These are phyloP conservation scores for Xanthorhoe spadicearia DNA, from an alignment of 2,888 invertebrate genomes.

Conservation along the genomic window DNA sequence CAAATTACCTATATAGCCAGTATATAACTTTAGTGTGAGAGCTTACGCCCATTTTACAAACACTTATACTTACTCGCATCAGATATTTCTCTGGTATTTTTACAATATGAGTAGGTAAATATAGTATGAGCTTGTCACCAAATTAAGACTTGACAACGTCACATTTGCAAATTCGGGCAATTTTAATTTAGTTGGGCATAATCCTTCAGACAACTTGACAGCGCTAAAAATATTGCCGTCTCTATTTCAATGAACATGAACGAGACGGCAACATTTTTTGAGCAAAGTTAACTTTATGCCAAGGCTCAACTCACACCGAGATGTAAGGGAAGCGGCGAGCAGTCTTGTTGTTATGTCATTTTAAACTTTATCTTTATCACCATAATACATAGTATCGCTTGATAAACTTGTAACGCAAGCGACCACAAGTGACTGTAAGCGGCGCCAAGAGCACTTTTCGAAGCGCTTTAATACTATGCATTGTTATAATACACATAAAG, in stretches of 20 bases:
- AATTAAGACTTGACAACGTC: background rate
- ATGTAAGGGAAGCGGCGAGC: too few relatives aligned
- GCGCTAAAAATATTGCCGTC: background rate
- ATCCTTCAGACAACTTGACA: background rate
- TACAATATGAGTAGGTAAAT: background rate
- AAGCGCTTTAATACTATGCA: too few relatives aligned
- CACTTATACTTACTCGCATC: constrained; percentile 2
- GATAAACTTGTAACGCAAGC: too few relatives aligned
- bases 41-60: constrained; percentile 8
- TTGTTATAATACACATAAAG: too few relatives aligned
- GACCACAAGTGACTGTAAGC: too few relatives aligned
- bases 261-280: background rate
- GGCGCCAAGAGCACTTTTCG: too few relatives aligned
- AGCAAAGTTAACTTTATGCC: too few relatives aligned
- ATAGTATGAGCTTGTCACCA: background rate
- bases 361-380: too few relatives aligned
- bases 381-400: too few relatives aligned
- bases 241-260: background rate
- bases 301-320: too few relatives aligned
- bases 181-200: background rate
- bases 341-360: too few relatives aligned
- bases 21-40: background rate
- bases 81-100: background rate
- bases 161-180: background rate
- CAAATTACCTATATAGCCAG: background rate